A percentile compares a stretch with the other conserved stretches of the same genome.
phyloP scores from a whole-genome alignment of 2,797 vertebrate species.

The Aplochiton taeniatus region DNA sequence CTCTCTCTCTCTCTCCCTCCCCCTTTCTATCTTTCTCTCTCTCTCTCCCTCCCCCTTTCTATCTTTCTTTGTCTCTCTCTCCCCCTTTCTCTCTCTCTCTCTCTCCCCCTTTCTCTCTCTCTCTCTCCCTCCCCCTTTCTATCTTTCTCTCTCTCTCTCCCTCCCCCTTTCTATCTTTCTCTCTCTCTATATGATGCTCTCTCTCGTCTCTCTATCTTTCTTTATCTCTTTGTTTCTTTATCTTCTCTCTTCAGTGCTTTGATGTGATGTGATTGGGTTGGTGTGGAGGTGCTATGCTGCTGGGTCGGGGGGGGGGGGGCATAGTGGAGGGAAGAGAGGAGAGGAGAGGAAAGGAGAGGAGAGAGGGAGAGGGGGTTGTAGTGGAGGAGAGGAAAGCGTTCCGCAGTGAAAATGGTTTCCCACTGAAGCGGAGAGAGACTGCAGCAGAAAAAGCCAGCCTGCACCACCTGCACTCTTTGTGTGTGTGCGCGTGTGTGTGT shows the following conservation, averaged over 20 bases:
- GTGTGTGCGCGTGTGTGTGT: slow-evolving; percentile 36
- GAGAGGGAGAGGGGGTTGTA: slow-evolving; percentile 20
- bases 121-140: slow-evolving; percentile 24
- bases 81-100: background rate
- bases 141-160: slow-evolving; percentile 57
- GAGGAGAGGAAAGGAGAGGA: background rate
- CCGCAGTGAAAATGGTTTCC: slow-evolving; percentile 78
- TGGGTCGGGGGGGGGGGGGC: slow-evolving; percentile 42
- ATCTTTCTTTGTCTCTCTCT: background rate
- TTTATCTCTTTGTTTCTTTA: background rate
- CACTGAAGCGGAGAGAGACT: slow-evolving; percentile 82
- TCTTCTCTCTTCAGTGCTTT: slow-evolving; percentile 65
- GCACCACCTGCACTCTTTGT: slow-evolving; percentile 74
- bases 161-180: slow-evolving; percentile 2
- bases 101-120: slow-evolving; percentile 8
- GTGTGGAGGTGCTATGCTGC: slow-evolving; percentile 51
- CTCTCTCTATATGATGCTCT: no score
- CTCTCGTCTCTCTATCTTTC: slow-evolving; percentile 6
- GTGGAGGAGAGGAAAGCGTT: slow-evolving; percentile 69
- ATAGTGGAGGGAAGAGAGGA: background rate
- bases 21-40: no score
- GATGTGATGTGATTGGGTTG: slow-evolving; percentile 73
- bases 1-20: no score
- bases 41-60: background rate
- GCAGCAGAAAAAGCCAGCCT: slow-evolving; percentile 74